Evolutionary conservation across 2,113 vertebrate species (phyloP).

Genomic region (Columbina picui): DNA sequence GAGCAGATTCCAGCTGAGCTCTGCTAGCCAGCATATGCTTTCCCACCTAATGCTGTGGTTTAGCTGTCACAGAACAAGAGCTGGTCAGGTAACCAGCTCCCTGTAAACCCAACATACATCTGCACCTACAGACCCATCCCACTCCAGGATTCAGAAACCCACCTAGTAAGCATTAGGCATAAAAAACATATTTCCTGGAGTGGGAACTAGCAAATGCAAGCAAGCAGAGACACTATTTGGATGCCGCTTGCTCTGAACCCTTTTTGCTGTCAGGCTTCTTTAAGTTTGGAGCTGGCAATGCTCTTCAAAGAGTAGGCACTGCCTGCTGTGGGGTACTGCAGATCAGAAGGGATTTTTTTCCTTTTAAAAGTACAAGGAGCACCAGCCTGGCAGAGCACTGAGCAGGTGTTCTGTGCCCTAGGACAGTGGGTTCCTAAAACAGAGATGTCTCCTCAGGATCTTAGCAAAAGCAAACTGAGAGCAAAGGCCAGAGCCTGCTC

Average conservation of each 20-base stretch:
- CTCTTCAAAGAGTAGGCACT: not conserved
- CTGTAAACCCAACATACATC: not conserved
- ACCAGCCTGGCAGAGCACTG: rapidly evolving
- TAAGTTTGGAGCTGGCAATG: not conserved
- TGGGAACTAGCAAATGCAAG: not conserved
- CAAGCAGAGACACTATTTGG: not conserved
- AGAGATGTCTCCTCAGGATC: not conserved
- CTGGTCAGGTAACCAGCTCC: not conserved
- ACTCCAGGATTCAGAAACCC: not conserved
- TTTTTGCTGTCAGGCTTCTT: not conserved
- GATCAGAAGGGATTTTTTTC: not conserved
- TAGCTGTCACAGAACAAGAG: not conserved
- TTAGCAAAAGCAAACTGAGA: not conserved
- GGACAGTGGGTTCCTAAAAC: not conserved
- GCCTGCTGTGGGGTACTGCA: not conserved
- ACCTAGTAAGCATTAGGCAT: not conserved
- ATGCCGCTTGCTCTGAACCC: not conserved
- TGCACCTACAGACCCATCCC: not conserved
- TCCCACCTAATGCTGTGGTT: not conserved
- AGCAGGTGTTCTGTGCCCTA: not conserved
- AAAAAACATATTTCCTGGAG: not conserved
- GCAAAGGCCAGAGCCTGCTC: not conserved
- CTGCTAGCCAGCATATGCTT: not conserved
- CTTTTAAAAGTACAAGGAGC: not conserved
- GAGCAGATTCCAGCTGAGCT: not conserved